Percentiles rank a stretch among this genome's conserved stretches.
Conservation (phyloP, 1,140 invertebrate genomes). For the Teleopsis dalmanni region DNA sequence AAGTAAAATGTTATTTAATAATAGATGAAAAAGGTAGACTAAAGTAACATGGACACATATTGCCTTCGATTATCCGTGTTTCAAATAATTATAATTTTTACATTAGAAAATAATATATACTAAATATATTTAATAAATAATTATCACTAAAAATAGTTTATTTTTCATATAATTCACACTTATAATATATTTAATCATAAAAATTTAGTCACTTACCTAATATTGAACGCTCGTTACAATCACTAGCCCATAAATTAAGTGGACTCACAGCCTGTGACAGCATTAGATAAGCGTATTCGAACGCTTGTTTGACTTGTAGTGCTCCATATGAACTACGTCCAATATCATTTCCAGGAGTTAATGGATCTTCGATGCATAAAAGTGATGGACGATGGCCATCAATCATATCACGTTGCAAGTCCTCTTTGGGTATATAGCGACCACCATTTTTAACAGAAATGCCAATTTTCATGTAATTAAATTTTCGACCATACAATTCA, state of each 20-base stretch:
- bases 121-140: too few species aligned
- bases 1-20: too few species aligned
- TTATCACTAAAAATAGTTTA: too few species aligned
- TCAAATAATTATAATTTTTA: too few species aligned
- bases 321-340: constrained; percentile 93
- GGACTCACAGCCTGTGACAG: constrained; percentile 74
- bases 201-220: constrained; percentile 39
- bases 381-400: constrained; percentile 88
- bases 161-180: too few species aligned
- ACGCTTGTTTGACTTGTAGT: constrained; percentile 85
- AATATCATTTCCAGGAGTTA: constrained; percentile 90
- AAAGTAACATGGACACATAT: too few species aligned
- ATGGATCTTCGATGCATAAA: constrained; percentile 96
- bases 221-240: constrained; percentile 44
- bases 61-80: too few species aligned
- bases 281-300: constrained; percentile 88
- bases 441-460: constrained; percentile 93
- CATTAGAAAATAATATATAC: too few species aligned
- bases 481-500: constrained; percentile 92
- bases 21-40: too few species aligned
- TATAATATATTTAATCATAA: too few species aligned
- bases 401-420: constrained; percentile 85
- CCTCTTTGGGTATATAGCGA: constrained; percentile 89
- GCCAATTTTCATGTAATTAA: constrained; percentile 92
- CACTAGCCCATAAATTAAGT: constrained; percentile 50